Evolutionary conservation across 2,888 invertebrate species (phyloP).

Genomic region (Blastobasis lacticolella): DNA sequence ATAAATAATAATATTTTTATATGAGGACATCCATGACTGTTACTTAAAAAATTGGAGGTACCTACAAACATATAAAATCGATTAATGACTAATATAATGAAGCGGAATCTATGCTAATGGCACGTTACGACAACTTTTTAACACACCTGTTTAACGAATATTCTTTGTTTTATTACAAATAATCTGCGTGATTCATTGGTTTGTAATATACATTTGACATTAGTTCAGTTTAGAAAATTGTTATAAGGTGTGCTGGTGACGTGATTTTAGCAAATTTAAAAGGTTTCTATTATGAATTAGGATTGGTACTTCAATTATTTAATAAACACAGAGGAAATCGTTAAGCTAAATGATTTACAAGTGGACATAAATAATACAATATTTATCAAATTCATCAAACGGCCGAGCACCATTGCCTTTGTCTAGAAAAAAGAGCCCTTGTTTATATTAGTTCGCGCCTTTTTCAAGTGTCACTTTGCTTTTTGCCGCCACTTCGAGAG

Average conservation of each 20-base stretch:
- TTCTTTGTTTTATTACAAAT: slow-evolving; percentile 20
- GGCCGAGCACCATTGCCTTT: slow-evolving; percentile 33
- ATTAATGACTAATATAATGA: slow-evolving; percentile 10
- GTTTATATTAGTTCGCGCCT: slow-evolving; percentile 70
- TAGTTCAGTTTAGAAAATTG: not conserved
- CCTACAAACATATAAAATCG: not conserved
- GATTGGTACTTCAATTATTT: too few relatives aligned
- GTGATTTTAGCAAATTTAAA: too few relatives aligned
- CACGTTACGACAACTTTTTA: slow-evolving; percentile 27
- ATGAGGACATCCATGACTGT: too few relatives aligned
- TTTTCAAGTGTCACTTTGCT: slow-evolving; percentile 73
- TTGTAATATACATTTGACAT: slow-evolving; percentile 34
- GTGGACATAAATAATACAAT: not conserved
- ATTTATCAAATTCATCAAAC: slow-evolving; percentile 19
- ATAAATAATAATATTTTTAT: too few relatives aligned
- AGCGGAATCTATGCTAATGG: slow-evolving; percentile 28
- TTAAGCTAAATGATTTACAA: not conserved
- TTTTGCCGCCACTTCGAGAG: slow-evolving; percentile 58
- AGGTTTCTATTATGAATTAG: too few relatives aligned
- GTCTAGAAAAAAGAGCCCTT: slow-evolving; percentile 49
- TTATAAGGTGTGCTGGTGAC: too few relatives aligned
- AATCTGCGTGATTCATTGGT: slow-evolving; percentile 28
- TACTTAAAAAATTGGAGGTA: too few relatives aligned
- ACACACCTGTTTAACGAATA: slow-evolving; percentile 29
- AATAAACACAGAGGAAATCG: too few relatives aligned